Evolutionary conservation across 2,113 vertebrate genomes (phyloP).

Genomic region (Mugil cephalus): DNA sequence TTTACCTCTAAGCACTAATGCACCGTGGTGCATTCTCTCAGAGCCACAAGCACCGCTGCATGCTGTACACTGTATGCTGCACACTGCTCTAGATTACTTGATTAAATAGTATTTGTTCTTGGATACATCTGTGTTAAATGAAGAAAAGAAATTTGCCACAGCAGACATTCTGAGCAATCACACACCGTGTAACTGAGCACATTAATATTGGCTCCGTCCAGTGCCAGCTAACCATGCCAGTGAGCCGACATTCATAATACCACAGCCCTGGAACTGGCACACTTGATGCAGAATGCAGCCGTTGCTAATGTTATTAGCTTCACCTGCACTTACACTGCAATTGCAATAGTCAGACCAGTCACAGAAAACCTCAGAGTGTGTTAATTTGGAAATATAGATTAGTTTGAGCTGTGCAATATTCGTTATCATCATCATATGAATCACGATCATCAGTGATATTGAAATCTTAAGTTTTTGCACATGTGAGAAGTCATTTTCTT

Average conservation of each 20-base stretch:
- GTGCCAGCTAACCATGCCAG: conserved; percentile 15
- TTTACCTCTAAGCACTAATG: too few relatives aligned
- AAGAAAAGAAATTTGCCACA: background rate
- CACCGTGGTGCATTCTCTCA: background rate
- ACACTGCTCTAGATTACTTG: background rate
- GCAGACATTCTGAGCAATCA: conserved; percentile 6
- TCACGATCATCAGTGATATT: too few relatives aligned
- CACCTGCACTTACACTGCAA: conserved; percentile 12
- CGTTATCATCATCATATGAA: too few relatives aligned
- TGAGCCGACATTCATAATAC: conserved; percentile 10
- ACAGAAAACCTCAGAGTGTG: background rate
- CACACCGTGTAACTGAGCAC: conserved; percentile 12
- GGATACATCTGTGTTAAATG: background rate
- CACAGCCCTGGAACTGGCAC: conserved; percentile 21
- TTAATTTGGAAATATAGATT: conserved; percentile 8
- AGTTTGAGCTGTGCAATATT: background rate
- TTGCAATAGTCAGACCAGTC: background rate
- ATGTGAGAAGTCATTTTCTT: too few relatives aligned
- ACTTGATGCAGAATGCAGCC: conserved; percentile 25
- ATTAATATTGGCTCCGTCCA: conserved; percentile 16
- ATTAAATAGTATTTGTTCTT: background rate
- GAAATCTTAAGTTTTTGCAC: too few relatives aligned
- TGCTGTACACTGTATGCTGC: too few relatives aligned
- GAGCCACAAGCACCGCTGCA: background rate
- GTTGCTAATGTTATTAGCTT: conserved; percentile 37